A percentile compares a stretch with the other conserved stretches of the same genome.
Conservation (phyloP, 2,113 vertebrate genomes). For the Lethenteron camtschaticum region DNA sequence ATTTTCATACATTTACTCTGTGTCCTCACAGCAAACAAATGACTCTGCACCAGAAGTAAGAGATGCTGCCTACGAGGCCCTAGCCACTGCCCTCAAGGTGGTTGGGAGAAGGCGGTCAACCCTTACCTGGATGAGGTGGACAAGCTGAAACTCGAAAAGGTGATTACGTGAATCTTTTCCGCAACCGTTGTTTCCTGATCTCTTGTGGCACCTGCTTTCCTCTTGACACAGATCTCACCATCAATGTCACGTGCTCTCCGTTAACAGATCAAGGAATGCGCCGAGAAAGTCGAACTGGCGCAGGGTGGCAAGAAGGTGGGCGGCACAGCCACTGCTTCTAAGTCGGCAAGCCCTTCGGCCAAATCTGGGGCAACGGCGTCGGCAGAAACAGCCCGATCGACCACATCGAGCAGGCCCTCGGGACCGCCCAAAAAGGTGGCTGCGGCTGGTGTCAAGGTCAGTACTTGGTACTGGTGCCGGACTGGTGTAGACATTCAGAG, state of each 20-base stretch:
- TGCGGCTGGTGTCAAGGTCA: slow-evolving; percentile 31
- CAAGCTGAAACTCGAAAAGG: slow-evolving; percentile 86
- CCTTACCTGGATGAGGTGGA: slow-evolving; percentile 71
- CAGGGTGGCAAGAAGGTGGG: slow-evolving; percentile 36
- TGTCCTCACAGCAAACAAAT: slow-evolving; percentile 55
- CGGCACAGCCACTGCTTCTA: slow-evolving; percentile 19
- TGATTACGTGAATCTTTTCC: slow-evolving; percentile 15
- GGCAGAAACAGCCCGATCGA: too few relatives aligned
- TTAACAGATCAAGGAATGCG: slow-evolving; percentile 68
- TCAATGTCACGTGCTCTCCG: slow-evolving; percentile 6
- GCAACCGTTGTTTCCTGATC: background rate
- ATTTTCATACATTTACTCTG: background rate
- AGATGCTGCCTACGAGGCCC: slow-evolving; percentile 82
- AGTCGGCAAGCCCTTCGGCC: slow-evolving; percentile 20
- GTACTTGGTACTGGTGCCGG: background rate
- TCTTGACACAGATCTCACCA: background rate
- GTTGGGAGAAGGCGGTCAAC: slow-evolving; percentile 89
- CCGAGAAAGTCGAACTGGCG: slow-evolving; percentile 66
- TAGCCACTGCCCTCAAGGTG: slow-evolving; percentile 80
- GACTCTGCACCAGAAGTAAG: slow-evolving; percentile 85
- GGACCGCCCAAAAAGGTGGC: slow-evolving; percentile 41
- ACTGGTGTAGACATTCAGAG: background rate
- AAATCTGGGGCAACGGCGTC: slow-evolving; percentile 15
- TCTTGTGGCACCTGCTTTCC: too few relatives aligned
- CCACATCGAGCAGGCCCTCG: slow-evolving; percentile 24